Evolutionary conservation across 2,113 vertebrate genomes (phyloP), one percentile per base, ranked within the genome.

Genomic region (Candoia aspera): DNA sequence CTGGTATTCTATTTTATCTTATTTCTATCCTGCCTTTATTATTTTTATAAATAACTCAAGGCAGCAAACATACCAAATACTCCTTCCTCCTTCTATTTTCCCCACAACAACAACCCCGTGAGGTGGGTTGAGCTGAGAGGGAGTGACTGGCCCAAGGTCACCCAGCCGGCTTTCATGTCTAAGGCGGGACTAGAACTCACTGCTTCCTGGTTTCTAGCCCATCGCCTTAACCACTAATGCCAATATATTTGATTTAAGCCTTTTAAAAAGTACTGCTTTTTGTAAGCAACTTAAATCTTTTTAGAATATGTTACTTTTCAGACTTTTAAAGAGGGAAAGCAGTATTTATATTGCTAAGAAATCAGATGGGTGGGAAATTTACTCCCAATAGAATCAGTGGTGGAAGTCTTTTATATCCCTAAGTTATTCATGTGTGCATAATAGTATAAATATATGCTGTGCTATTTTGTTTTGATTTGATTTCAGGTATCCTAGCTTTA

Each of bases 381-480:
- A 37, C 33, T 79, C 15, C 19, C 68, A 79, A 37, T 37, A 33
- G 33, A 4, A 37, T 79, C 8, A 79, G 21, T 3, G 17, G 1
- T 79, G 68, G 33, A 79, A 79, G 17, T 42, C 8, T 0, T 42
- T 79, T 21, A 73, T 15, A 79, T 8, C 15, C 37, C 2, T 79
- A 37, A 19, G 19, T 89, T 57, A 54, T 42, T 55, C 15, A 12
- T 11, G 2, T 46, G n/a, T 37, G 59, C 73, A 12, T 37, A 60
- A 55, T 17, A 60, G 19, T 88, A 92, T 46, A 54, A 55, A 68
- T 68, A 15, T 8, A 58, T 46, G 15, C 8, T 24, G n/a, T 42
- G 26, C 26, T 91, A 17, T 87, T 91, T 86, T 90, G 3, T 89
- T 90, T 90, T 86, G 62, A 94, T 91, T 83, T 88, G 23, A 85